Percentiles rank a stretch among this genome's conserved stretches.
phyloP scores from a whole-genome alignment of 1,140 invertebrate species.

The Caenorhabditis latens region DNA sequence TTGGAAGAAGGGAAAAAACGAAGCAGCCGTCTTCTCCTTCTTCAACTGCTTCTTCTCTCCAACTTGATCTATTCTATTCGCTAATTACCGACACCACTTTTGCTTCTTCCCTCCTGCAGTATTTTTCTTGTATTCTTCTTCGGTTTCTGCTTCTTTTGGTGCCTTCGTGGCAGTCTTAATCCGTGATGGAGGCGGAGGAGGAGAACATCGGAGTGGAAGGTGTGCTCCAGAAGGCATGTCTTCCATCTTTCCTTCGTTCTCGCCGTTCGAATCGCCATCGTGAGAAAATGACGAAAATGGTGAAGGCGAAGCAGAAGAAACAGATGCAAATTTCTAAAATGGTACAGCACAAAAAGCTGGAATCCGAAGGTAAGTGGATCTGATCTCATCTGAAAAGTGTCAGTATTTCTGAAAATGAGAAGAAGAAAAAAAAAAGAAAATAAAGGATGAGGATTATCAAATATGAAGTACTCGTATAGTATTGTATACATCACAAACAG shows the following conservation, averaged over 20 bases:
- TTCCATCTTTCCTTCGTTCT: neutral
- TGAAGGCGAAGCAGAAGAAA: constrained; percentile 40
- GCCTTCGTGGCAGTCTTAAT: neutral
- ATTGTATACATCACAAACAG: too few relatives aligned
- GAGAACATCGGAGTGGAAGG: constrained; percentile 7
- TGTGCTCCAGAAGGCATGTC: neutral
- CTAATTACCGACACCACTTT: constrained; percentile 49
- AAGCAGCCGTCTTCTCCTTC: neutral
- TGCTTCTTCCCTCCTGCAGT: neutral
- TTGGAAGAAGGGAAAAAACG: neutral
- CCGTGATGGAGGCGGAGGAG: constrained; percentile 1
- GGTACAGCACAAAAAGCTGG: constrained; percentile 38
- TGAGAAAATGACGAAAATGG: constrained; percentile 43
- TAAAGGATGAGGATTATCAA: neutral
- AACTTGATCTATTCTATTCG: constrained; percentile 47
- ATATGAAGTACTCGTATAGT: neutral
- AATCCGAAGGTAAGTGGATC: constrained; percentile 19
- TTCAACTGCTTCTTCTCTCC: neutral
- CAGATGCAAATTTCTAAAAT: constrained; percentile 45
- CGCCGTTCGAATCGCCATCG: constrained; percentile 37
- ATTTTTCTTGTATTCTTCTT: constrained; percentile 4
- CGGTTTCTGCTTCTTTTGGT: neutral
- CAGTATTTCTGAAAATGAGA: neutral
- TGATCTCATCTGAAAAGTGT: neutral
- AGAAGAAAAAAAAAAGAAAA: neutral